Base-by-base conservation (phyloP, 1,140 invertebrate genomes). In the Oppia nitens region DNA sequence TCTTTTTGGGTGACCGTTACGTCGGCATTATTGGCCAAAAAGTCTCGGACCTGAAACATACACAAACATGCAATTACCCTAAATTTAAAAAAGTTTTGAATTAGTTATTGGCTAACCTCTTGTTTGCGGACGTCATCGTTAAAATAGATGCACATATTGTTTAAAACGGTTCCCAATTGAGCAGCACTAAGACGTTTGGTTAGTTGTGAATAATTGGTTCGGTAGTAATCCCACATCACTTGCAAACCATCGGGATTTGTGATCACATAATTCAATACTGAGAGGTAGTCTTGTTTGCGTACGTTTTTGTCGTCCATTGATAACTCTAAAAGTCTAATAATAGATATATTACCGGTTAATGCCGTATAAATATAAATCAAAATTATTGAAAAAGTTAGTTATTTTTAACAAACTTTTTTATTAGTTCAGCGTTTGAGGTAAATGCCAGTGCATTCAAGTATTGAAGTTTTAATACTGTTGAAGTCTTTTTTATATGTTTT, bases 221-320 rank as follows among this genome's bases (percentile, higher is more conserved):
- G 9, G 27, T 48, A 57, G 25, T 57, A 57, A 12, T 57, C n/a
- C 56, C 56, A 57, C 2, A 20, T 47, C 14, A 49, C 24, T 57
- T 57, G 2, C 1, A 28, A 57, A 29, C 56, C 56, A 50, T 23
- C 47, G 11, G n/a, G 56, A 49, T 40, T 57, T 21, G 45, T 24
- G 11, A 57, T n/a, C 4, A 50, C 24, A 57, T 57, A 49, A 2
- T 20, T 57, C 4, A 24, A 57, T 20, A 57, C n/a, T 23, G 50
- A 48, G 2, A 57, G 56, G 24, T 57, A 57, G 47, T 57, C 56
- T 52, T 57, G 56, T n/a, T 47, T 40, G 11, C 56, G 25, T 11
- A 57, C 47, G 4, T 20, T 32, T 6, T 11, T 17, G 23, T 49
- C 40, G 17, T 57, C 56, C 3, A 24, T 48, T 20, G 50, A 45